Base-by-base conservation (phyloP, 1,140 invertebrate genomes). In the Diachasma alloeum region DNA sequence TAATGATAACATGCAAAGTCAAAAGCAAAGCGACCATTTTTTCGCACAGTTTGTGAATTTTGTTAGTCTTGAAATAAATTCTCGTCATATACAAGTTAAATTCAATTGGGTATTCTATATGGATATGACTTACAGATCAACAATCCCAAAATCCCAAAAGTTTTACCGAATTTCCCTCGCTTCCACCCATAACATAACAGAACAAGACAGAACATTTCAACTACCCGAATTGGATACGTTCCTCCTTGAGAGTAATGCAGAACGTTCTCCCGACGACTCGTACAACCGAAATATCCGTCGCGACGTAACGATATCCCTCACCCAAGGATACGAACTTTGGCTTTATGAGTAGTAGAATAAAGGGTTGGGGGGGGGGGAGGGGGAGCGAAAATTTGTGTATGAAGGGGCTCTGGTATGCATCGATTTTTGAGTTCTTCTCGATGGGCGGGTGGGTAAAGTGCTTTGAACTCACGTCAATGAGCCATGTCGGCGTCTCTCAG, bases 401-500 rank as follows among this genome's bases (percentile, higher is more conserved):
- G 66, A 74, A 63, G 37, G 31, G 74, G 69, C 78, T 76, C 42
- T 56, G 26, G 74, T 75, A 63, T 70, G 26, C 42, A 74, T 77
- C 74, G 72, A 79, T 79, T 78, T 77, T 79, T 81, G 74, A 76
- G 74, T 72, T 69, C 66, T 81, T 24, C 44, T 67, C 59, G 76
- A 76, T 72, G 76, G 74, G 75, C 6, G 70, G 31, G 17, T 8
- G 53, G 53, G 31, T 59, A 85, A 83, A 78, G 63, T 80, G 74
- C 77, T 80, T 59, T 59, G 44, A 83, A 88, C 86, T 88, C 86
- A 87, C 86, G 83, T 86, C 83, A 86, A 87, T 82, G 80, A 82
- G 79, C 82, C 83, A 84, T 81, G 83, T 83, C 81, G 82, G 76
- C 74, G 81, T 82, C 82, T 84, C 82, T 85, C 83, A 86, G 85